A percentile compares a stretch with the other conserved stretches of the same genome.
Evolutionary conservation across 2,113 vertebrate genomes (phyloP).

Genomic region (Gallinago undulata): DNA sequence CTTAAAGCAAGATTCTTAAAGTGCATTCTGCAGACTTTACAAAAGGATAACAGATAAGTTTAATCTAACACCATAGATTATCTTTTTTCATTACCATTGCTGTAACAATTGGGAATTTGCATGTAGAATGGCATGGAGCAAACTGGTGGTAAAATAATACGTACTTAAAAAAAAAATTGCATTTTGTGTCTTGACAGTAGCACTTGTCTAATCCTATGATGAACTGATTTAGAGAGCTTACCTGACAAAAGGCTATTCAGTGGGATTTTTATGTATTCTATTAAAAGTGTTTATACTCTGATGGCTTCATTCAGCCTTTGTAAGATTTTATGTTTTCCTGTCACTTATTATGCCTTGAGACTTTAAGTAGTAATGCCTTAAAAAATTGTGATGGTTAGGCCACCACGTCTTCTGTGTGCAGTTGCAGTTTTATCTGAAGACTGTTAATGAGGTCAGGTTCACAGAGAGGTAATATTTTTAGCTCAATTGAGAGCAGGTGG

Average conservation of each 20-base stretch:
- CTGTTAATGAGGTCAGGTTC: background rate
- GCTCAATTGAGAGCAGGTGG: background rate
- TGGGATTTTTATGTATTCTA: background rate
- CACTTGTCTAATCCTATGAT: background rate
- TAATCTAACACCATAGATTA: background rate
- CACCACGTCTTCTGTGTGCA: background rate
- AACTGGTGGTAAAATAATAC: background rate
- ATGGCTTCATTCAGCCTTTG: background rate
- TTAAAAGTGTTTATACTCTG: background rate
- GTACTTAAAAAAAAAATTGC: background rate
- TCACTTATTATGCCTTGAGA: background rate
- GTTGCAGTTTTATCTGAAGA: background rate
- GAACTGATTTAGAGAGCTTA: background rate
- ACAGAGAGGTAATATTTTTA: slow-evolving; percentile 7
- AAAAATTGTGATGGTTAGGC: background rate
- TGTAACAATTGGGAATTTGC: background rate
- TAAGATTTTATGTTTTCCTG: background rate
- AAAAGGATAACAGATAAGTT: background rate
- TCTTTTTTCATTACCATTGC: background rate
- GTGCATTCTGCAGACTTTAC: background rate
- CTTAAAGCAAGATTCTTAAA: background rate
- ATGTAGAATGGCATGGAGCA: background rate
- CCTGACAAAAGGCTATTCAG: background rate
- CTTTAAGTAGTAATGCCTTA: background rate
- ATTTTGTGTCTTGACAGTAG: background rate